Conservation (phyloP, 2,113 vertebrate genomes). For the Myocastor coypus region DNA sequence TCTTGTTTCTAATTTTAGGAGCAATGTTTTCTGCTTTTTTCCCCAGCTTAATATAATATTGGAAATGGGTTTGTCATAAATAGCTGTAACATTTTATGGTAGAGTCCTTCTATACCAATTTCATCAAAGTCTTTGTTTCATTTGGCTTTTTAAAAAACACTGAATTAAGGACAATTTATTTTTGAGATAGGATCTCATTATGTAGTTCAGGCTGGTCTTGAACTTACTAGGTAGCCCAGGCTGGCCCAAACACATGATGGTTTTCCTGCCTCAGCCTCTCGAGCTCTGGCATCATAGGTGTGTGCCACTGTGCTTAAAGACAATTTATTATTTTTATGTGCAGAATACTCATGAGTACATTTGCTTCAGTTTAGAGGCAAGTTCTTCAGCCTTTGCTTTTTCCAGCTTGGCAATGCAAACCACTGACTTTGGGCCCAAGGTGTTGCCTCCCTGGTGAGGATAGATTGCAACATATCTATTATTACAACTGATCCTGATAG, state of each 20-base stretch:
- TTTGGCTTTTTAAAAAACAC: not conserved
- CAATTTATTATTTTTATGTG: not conserved
- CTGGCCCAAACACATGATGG: not conserved
- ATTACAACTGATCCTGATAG: not conserved
- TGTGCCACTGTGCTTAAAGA: not conserved
- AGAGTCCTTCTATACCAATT: not conserved
- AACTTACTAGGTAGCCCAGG: not conserved
- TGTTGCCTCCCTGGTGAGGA: not conserved
- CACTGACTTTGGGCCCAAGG: not conserved
- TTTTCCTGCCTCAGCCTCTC: not conserved
- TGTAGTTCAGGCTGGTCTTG: not conserved
- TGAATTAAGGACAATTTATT: not conserved
- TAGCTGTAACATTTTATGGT: not conserved
- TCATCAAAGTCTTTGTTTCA: not conserved
- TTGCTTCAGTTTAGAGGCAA: not conserved
- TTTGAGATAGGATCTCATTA: not conserved
- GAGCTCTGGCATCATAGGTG: not conserved
- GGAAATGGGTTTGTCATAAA: not conserved
- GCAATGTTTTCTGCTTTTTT: not conserved
- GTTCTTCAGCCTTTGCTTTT: not conserved
- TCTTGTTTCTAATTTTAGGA: not conserved
- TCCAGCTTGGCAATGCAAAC: not conserved
- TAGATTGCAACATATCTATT: not conserved
- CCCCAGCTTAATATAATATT: not conserved
- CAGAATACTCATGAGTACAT: not conserved